Base-by-base conservation (phyloP, 1,140 invertebrate species). In the Agrypnia vestita region DNA sequence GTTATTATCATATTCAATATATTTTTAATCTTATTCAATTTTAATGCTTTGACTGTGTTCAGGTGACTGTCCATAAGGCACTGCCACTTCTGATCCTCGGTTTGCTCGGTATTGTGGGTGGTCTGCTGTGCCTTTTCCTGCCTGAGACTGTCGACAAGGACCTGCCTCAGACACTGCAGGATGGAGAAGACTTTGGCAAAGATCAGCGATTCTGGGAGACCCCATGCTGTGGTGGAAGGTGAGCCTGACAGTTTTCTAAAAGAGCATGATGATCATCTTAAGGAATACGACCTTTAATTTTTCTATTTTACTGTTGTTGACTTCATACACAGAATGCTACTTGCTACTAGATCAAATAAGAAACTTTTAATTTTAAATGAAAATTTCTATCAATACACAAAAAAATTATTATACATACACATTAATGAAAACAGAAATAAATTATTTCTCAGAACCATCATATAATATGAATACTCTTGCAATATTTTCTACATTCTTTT, bases 81-180 rank as follows among this genome's bases (percentile, higher is more conserved):
- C 87, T 97, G 0, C 95, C 95, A 0, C 88, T 97, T 0, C 83
- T 95, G 0, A 92, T 96, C 11, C 87, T 97, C 47, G 96, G 96
- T 0, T 86, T 90, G 0, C 84, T 96, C 3, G 94, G 95, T 0
- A 90, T 97, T 3, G 1, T 92, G 0, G 95, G 94, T 0, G 96
- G 95, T 10, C 59, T 94, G 0, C 84, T 96, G 1, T 91, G 93
- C 17, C 89, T 97, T 0, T 92, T 96, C 73, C 87, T 97, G 7
- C 95, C 96, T 0, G 96, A 97, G 88, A 97, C 96, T 0, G 89
- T 96, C 80, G 92, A 95, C 83, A 92, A 94, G 56, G 95, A 96
- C 82, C 88, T 97, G 73, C 96, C 96, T 0, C 94, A 96, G 84
- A 96, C 95, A 0, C 85, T 97, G 0, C 92, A 92, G 74, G 96